Base-by-base conservation (phyloP, 2,888 invertebrate genomes). In the Ormyrus labotus region DNA sequence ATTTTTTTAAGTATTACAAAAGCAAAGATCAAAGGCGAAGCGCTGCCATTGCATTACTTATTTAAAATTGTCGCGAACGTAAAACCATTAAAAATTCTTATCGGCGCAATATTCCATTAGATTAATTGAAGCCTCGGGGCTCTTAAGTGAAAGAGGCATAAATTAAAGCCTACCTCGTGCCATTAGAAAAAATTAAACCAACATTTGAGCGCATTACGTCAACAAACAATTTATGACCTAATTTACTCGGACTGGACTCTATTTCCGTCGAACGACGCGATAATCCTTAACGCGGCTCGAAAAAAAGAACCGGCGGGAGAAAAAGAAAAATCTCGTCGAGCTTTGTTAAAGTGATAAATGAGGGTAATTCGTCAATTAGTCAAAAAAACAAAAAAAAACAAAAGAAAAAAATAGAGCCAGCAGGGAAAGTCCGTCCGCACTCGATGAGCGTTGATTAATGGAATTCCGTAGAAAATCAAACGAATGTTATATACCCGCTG, bases 381-480 rank as follows among this genome's bases (percentile, higher is more conserved):
- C 8, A 67, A 65, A 65, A 67, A 65, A 64, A 34, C 6, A 50
- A 51, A 9, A 34, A 34, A 19, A 71, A 64, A n/a, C 63, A 68
- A 55, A 48, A 7, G 34, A 60, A 9, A 34, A 34, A 19, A 51
- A 51, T 58, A 51, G 10, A 60, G 8, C 9, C 5, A 51, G 63
- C 47, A 2, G 13, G 34, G 9, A 45, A 45, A 19, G 0, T 53
- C 10, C 9, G 5, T 58, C n/a, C 34, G 50, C 2, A 55, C 34
- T 34, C 34, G 57, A 13, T 53, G 48, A 45, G 8, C 10, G 53
- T 48, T 53, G 71, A 67, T 61, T 72, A 67, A 72, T 78, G 71
- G 58, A 70, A 78, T 78, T 76, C 51, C 60, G 57, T 13, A 65
- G 71, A 65, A 71, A 70, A 60, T 71, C 71, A 58, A 70, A 78